phyloP scores from a whole-genome alignment of 2,888 invertebrate genomes.

The Epinotia ramella region DNA sequence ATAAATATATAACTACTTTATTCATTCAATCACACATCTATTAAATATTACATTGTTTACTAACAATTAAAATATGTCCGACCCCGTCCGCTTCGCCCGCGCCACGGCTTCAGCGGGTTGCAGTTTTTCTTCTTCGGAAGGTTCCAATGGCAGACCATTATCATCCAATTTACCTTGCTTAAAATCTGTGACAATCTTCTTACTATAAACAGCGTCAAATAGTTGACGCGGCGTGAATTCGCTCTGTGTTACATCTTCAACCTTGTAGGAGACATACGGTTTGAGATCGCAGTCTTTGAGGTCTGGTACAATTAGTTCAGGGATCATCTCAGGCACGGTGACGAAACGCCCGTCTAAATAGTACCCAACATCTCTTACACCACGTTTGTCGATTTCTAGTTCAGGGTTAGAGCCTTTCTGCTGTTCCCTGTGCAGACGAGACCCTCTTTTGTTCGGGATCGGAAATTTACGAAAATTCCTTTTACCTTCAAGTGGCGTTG shows the following conservation, averaged over 20 bases:
- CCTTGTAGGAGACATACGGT: conserved; percentile 97
- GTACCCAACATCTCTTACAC: conserved; percentile 88
- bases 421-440: conserved; percentile 86
- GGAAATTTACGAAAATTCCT: conserved; percentile 93
- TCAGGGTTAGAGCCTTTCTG: conserved; percentile 86
- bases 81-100: conserved; percentile 90
- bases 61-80: conserved; percentile 89
- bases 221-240: conserved; percentile 94
- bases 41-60: conserved; percentile 28
- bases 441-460: conserved; percentile 91
- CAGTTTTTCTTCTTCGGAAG: conserved; percentile 89
- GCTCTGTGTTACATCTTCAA: conserved; percentile 89
- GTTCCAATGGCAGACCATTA: conserved; percentile 88
- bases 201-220: conserved; percentile 91
- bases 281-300: conserved; percentile 93
- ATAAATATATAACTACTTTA: conserved; percentile 25
- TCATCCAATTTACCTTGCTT: conserved; percentile 88
- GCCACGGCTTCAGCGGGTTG: conserved; percentile 89
- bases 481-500: conserved; percentile 86
- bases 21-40: conserved; percentile 30
- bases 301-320: conserved; percentile 96
- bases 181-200: conserved; percentile 92
- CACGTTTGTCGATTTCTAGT: conserved; percentile 89
- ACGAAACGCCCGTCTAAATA: conserved; percentile 83
- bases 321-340: conserved; percentile 93